phyloP scores from a whole-genome alignment of 2,113 vertebrate species.

The Diadophis punctatus region DNA sequence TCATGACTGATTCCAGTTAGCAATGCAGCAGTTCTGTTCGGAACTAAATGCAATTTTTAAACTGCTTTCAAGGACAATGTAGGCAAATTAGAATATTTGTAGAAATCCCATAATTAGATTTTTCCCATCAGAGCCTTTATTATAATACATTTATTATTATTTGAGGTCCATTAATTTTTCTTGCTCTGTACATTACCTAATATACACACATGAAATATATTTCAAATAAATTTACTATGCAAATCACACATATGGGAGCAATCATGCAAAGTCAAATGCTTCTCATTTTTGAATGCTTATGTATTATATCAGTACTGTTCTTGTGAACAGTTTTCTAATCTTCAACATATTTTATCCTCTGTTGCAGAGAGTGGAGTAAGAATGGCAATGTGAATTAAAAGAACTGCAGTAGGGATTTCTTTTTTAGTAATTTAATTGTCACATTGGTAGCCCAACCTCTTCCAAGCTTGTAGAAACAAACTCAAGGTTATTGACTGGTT shows the following conservation, averaged over 20 bases:
- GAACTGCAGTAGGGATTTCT: neutral
- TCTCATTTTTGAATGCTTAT: neutral
- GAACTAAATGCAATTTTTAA: neutral
- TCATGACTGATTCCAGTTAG: neutral
- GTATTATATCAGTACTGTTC: neutral
- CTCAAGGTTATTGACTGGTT: neutral
- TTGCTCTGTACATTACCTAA: neutral
- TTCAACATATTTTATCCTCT: neutral
- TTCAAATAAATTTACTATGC: neutral
- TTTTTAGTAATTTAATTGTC: neutral
- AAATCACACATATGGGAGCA: neutral
- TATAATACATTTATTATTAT: neutral
- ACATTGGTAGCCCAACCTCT: neutral
- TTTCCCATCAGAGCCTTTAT: neutral
- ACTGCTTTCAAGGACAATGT: neutral
- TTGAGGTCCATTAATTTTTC: neutral
- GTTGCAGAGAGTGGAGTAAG: neutral
- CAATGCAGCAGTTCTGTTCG: neutral
- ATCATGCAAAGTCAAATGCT: neutral
- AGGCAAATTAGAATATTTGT: neutral
- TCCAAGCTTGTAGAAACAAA: neutral
- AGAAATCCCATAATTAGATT: neutral
- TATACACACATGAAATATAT: neutral
- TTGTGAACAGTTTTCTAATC: neutral
- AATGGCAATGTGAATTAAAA: neutral